phyloP scores from a whole-genome alignment of 2,797 vertebrate species.

The Meda fulgida region DNA sequence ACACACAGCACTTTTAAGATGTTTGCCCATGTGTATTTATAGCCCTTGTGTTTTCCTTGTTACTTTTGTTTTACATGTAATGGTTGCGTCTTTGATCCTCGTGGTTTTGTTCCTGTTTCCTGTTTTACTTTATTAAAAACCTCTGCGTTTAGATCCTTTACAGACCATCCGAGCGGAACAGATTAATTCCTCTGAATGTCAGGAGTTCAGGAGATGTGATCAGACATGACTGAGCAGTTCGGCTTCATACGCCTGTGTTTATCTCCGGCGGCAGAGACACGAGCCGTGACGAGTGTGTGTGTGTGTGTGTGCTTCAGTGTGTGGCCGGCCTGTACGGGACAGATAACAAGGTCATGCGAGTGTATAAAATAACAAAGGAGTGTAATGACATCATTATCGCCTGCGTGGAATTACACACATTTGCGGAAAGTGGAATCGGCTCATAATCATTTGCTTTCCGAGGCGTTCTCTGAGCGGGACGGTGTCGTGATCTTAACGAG shows the following conservation, averaged over 20 bases:
- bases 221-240: no score
- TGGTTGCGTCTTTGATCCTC: no score
- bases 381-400: constrained; percentile 69
- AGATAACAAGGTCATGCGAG: constrained; percentile 74
- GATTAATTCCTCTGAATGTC: not conserved
- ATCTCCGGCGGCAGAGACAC: constrained; percentile 68
- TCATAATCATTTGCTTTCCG: not conserved
- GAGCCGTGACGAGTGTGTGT: constrained; percentile 67
- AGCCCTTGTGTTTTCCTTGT: no score
- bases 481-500: not conserved
- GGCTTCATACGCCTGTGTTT: constrained; percentile 63
- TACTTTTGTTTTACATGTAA: no score
- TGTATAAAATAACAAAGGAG: constrained; percentile 67
- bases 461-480: not conserved
- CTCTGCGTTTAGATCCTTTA: no score
- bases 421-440: not conserved
- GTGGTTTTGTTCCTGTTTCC: no score
- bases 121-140: no score
- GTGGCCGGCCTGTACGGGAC: constrained; percentile 69
- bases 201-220: not conserved
- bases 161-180: no score
- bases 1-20: no score
- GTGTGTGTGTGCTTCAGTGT: constrained; percentile 70
- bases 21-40: no score
- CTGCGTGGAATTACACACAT: not conserved